Percentiles rank a stretch among this genome's conserved stretches.
Conservation (phyloP, 2,888 invertebrate species). For the Matsumyia berberina region DNA sequence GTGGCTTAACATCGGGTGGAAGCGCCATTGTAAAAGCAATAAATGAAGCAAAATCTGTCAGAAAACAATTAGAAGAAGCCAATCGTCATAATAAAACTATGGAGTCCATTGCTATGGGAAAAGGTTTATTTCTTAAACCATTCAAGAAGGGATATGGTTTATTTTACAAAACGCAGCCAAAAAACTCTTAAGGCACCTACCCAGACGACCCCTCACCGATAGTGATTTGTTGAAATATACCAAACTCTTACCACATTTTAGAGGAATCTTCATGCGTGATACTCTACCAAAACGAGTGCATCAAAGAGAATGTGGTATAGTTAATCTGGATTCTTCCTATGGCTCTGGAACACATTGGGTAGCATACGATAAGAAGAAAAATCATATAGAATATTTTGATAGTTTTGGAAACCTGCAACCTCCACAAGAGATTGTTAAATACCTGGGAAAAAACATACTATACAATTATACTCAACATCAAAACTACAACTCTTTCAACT, state of each 20-base stretch:
- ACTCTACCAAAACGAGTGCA: constrained; percentile 39
- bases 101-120: constrained; percentile 79
- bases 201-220: constrained; percentile 74
- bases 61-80: constrained; percentile 74
- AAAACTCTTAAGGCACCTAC: constrained; percentile 79
- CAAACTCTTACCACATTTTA: constrained; percentile 79
- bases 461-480: constrained; percentile 79
- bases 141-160: constrained; percentile 75
- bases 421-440: constrained; percentile 78
- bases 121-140: constrained; percentile 80
- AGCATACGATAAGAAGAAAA: constrained; percentile 79
- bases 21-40: background rate
- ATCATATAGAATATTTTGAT: constrained; percentile 80
- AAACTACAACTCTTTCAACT: constrained; percentile 78
- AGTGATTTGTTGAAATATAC: constrained; percentile 78
- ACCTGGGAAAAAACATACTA: constrained; percentile 72
- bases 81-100: constrained; percentile 81
- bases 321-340: constrained; percentile 77
- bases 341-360: constrained; percentile 81
- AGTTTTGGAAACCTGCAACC: constrained; percentile 81
- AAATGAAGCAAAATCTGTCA: constrained; percentile 22
- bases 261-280: constrained; percentile 78
- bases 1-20: too few species aligned
- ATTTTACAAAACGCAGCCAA: constrained; percentile 52
- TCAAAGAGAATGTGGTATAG: constrained; percentile 55